A percentile compares a stretch with the other conserved stretches of the same genome.
Conservation (phyloP, 2,113 vertebrate species). For the Zapornia atra region DNA sequence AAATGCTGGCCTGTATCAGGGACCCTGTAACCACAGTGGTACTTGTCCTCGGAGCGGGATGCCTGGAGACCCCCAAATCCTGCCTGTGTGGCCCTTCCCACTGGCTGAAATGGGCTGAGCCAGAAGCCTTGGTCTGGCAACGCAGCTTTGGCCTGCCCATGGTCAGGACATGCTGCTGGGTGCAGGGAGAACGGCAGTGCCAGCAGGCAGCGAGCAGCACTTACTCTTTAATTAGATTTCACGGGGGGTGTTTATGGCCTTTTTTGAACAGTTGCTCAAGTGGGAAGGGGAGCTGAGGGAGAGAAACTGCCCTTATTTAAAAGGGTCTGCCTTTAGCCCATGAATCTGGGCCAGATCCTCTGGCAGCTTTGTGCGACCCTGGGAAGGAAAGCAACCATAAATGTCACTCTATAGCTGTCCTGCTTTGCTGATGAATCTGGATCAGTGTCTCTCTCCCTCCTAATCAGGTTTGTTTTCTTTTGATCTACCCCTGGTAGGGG, state of each 20-base stretch:
- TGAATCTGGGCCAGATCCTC: slow-evolving; percentile 7
- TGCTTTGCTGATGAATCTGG: slow-evolving; percentile 9
- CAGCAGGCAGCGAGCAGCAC: neutral
- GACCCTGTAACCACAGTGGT: fast-evolving
- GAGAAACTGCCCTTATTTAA: neutral
- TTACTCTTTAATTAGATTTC: neutral
- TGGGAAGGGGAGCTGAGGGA: neutral
- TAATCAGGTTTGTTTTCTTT: slow-evolving; percentile 33
- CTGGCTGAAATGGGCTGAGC: neutral
- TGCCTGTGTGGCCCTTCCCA: fast-evolving
- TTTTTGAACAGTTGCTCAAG: neutral
- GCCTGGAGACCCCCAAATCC: fast-evolving
- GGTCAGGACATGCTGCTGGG: neutral
- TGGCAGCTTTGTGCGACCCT: neutral
- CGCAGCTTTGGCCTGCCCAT: fast-evolving
- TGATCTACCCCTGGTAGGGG: slow-evolving; percentile 6
- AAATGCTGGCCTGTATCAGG: fast-evolving
- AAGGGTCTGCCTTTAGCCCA: neutral
- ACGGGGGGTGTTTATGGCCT: neutral
- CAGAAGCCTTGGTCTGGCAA: neutral
- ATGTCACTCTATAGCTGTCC: neutral
- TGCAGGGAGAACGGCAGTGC: neutral
- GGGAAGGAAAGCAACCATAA: slow-evolving; percentile 7
- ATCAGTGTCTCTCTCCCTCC: neutral
- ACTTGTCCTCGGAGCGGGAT: neutral